Conservation (phyloP, 2,888 invertebrate species). For the Biston stratarius region DNA sequence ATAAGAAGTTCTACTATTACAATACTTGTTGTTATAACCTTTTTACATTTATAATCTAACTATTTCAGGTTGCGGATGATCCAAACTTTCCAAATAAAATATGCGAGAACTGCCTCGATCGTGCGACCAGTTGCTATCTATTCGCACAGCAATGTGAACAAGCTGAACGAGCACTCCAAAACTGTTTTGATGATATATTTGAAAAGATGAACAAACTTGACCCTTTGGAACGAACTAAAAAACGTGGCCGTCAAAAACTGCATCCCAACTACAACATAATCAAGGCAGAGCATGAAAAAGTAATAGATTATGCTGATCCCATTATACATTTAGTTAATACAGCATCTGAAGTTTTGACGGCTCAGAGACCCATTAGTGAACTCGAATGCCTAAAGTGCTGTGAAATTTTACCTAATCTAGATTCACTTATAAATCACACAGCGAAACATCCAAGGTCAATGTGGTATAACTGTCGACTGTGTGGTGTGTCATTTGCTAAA, state of each 20-base stretch:
- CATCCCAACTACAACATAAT: constrained; percentile 68
- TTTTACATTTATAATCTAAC: background rate
- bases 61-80: constrained; percentile 67
- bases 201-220: constrained; percentile 74
- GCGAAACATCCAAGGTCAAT: constrained; percentile 71
- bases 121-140: constrained; percentile 67
- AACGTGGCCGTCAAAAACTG: constrained; percentile 70
- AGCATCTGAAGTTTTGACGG: constrained; percentile 49
- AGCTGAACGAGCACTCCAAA: constrained; percentile 69
- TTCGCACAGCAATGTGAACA: constrained; percentile 77
- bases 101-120: constrained; percentile 69
- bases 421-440: constrained; percentile 68
- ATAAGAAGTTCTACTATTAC: too few species aligned
- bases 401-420: constrained; percentile 65
- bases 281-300: constrained; percentile 62
- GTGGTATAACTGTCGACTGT: constrained; percentile 75
- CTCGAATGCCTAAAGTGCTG: constrained; percentile 76
- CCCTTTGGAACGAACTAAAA: constrained; percentile 65
- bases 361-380: constrained; percentile 54
- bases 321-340: constrained; percentile 67
- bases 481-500: constrained; percentile 74
- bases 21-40: background rate
- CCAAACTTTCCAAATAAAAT: constrained; percentile 72
- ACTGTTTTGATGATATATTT: constrained; percentile 76
- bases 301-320: constrained; percentile 77